Conservation (phyloP, 2,113 vertebrate genomes). For the Gallinago jamesoni region DNA sequence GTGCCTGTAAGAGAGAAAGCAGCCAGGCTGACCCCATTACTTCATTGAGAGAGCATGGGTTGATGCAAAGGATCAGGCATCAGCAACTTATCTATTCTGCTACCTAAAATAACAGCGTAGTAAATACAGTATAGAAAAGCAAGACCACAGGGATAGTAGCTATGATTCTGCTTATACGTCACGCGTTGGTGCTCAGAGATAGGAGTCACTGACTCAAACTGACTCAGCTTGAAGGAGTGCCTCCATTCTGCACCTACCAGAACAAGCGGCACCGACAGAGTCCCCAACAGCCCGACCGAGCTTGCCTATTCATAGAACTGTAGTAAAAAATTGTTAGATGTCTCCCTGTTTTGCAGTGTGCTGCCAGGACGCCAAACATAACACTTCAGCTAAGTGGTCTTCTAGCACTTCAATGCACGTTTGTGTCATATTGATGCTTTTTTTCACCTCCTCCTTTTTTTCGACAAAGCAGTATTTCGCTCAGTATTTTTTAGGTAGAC, state of each 20-base stretch:
- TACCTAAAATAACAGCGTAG: not conserved
- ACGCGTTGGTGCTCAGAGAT: not conserved
- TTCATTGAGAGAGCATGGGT: not conserved
- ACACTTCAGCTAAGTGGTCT: not conserved
- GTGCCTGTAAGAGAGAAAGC: not conserved
- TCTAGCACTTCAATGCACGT: not conserved
- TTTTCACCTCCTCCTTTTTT: not conserved
- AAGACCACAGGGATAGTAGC: not conserved
- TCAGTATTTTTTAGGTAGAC: not conserved
- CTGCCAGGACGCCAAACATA: not conserved
- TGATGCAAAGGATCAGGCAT: not conserved
- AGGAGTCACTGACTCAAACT: not conserved
- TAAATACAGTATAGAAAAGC: not conserved
- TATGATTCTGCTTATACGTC: not conserved
- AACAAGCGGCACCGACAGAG: not conserved
- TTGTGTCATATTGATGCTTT: not conserved
- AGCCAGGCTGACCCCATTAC: conserved; percentile 3
- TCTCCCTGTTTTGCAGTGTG: not conserved
- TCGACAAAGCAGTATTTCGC: not conserved
- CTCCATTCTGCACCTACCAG: not conserved
- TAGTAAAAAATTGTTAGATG: not conserved
- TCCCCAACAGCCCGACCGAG: not conserved
- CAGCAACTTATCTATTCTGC: not conserved
- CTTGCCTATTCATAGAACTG: not conserved
- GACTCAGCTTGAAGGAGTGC: not conserved